Conservation (phyloP, 2,113 vertebrate species). For the Urocitellus parryii region DNA sequence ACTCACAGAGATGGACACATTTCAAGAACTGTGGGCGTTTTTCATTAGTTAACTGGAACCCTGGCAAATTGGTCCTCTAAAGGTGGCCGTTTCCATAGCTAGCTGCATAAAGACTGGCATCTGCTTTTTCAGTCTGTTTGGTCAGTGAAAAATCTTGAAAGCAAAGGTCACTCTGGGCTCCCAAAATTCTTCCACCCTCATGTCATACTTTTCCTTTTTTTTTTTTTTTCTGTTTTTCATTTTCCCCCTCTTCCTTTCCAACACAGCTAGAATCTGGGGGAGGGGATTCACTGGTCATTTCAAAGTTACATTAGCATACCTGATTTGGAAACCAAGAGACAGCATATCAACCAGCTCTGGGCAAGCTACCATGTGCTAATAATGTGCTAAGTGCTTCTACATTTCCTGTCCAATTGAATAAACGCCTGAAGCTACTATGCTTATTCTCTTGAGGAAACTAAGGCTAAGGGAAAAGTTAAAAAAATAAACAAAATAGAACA, state of each 20-base stretch:
- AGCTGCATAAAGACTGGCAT: neutral
- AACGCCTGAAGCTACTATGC: neutral
- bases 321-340: neutral
- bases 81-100: neutral
- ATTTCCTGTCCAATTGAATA: neutral
- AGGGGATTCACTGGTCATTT: neutral
- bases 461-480: neutral
- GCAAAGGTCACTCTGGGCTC: neutral
- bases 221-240: neutral
- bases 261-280: neutral
- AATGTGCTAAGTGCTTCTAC: neutral
- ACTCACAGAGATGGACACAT: neutral
- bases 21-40: neutral
- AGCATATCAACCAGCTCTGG: neutral
- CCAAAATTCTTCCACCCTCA: neutral
- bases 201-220: neutral
- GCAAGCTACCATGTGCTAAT: neutral
- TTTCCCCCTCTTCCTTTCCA: too few relatives aligned
- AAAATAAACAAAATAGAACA: neutral
- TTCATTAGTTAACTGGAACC: neutral
- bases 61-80: neutral
- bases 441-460: neutral
- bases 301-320: neutral
- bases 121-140: neutral
- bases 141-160: neutral